Percentiles rank a stretch among this genome's conserved stretches.
phyloP scores from a whole-genome alignment of 2,113 vertebrate genomes.

The Cercocebus atys region DNA sequence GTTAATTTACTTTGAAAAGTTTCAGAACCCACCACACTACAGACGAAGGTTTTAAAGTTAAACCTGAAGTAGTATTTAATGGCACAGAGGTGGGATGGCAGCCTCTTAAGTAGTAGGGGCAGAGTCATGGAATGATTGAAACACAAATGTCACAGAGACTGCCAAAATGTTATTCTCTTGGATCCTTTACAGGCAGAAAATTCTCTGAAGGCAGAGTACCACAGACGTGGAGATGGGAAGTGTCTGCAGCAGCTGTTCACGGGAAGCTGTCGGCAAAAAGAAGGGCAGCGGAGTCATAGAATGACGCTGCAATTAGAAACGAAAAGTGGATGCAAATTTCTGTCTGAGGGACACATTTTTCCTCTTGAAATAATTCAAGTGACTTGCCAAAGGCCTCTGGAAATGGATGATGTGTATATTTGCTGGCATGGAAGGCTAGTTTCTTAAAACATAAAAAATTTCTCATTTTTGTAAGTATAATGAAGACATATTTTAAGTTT shows the following conservation, averaged over 20 bases:
- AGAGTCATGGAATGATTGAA: not conserved
- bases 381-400: not conserved
- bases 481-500: not conserved
- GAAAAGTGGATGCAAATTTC: not conserved
- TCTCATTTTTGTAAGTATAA: conserved; percentile 14
- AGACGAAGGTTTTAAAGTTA: not conserved
- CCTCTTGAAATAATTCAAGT: not conserved
- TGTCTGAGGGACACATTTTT: not conserved
- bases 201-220: not conserved
- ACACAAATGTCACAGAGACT: not conserved
- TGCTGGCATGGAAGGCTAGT: not conserved
- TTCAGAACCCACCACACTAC: not conserved
- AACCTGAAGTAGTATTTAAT: not conserved
- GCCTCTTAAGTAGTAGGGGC: not conserved
- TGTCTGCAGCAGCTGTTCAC: not conserved
- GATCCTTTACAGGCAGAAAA: not conserved
- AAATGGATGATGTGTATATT: not conserved
- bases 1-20: not conserved
- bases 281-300: not conserved
- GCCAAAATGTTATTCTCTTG: not conserved
- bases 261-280: not conserved
- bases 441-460: conserved; percentile 14
- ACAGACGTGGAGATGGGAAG: not conserved
- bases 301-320: not conserved
- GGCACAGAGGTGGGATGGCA: not conserved